Evolutionary conservation across 2,888 invertebrate genomes (phyloP).

Genomic region (Prosapia bicincta): DNA sequence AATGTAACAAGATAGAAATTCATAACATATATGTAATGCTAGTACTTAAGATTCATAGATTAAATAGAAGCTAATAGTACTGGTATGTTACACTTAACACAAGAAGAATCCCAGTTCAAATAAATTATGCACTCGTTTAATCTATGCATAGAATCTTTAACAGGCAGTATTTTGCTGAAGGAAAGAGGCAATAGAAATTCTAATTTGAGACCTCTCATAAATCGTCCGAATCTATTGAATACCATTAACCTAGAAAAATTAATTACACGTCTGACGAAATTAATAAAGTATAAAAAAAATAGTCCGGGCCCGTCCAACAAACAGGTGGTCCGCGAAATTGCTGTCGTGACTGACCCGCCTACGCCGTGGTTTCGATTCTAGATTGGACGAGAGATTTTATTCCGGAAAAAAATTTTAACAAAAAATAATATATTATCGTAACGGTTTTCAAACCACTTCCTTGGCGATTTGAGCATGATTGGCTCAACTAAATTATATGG

Average conservation of each 20-base stretch:
- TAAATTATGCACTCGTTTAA: too few species aligned
- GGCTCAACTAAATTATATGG: neutral
- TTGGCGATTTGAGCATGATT: neutral
- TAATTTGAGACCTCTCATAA: neutral
- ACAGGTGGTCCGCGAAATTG: neutral
- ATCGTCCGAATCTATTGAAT: neutral
- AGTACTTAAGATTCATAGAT: too few species aligned
- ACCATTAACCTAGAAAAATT: neutral
- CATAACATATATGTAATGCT: too few species aligned
- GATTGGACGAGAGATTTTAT: neutral
- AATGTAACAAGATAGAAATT: too few species aligned
- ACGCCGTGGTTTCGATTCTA: neutral
- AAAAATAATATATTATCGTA: neutral
- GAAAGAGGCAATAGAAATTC: neutral
- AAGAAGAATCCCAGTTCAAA: too few species aligned
- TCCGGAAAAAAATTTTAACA: neutral
- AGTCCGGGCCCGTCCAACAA: neutral
- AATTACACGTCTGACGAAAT: neutral
- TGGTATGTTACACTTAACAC: too few species aligned
- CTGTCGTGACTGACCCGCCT: neutral
- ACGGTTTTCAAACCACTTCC: neutral
- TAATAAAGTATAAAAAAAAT: neutral
- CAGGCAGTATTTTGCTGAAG: neutral
- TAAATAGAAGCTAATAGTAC: too few species aligned
- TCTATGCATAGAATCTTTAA: too few species aligned